Evolutionary conservation across 1,140 invertebrate genomes (phyloP), one percentile per base, ranked within the genome.

Genomic region (Macrobrachium rosenbergii): DNA sequence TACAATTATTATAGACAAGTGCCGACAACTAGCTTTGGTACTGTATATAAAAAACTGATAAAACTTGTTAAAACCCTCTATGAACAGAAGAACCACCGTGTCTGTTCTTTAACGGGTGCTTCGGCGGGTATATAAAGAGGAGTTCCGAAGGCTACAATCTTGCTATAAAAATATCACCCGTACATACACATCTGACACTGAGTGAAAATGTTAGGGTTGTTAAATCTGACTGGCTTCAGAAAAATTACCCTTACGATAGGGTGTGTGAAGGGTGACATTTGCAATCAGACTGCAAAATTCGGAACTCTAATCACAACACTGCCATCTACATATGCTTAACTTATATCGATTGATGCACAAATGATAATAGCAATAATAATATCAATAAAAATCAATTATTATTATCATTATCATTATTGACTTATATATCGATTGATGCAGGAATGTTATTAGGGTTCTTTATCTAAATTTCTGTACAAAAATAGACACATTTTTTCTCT

Each of bases 401-500:
- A 82, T 64, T 52, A 82, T 82, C 63, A 82, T 69, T 69, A 82
- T 82, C 69, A 82, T 82, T 82, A 82, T 82, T 82, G 79, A 83
- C 67, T 83, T 83, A 81, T 52, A 76, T 84, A 79, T 88, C 75
- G 76, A 87, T 79, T 87, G 83, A 87, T 83, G 88, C 78, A 84
- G 88, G 88, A 89, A 89, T 89, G 88, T 89, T 88, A 89, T 76
- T 82, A 86, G 80, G 89, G 83, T 89, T 86, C 86, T 84, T 88
- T 89, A 89, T 88, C 89, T 89, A 89, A 89, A 88, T 89, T 89
- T 89, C 87, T 88, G 89, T 89, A 89, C 87, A 89, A 89, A 89
- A 89, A 89, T 89, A 89, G 89, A 89, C 87, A 86, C 81, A 80
- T 69, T 72, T 72, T 72, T 82, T 88, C 83, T 89, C 83, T 89